phyloP scores from a whole-genome alignment of 2,888 invertebrate species.

The Polydrusus tereticollis region DNA sequence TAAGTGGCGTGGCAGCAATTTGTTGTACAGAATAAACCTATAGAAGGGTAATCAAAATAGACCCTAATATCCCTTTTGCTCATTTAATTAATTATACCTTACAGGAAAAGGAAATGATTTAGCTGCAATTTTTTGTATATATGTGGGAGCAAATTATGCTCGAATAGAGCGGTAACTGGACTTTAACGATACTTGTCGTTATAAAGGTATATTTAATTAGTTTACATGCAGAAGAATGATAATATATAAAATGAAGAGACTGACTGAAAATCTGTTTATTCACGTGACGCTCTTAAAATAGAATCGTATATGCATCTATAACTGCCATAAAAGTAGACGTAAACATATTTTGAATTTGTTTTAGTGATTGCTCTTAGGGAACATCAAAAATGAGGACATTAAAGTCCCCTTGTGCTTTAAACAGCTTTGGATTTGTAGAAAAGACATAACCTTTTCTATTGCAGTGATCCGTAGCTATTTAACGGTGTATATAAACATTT shows the following conservation, averaged over 20 bases:
- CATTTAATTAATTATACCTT: slow-evolving; percentile 8
- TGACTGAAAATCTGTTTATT: slow-evolving; percentile 37
- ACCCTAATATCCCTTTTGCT: slow-evolving; percentile 1
- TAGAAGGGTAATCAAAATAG: background rate
- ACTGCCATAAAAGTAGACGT: slow-evolving; percentile 44
- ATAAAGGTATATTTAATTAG: slow-evolving; percentile 2
- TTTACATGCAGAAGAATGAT: slow-evolving; percentile 26
- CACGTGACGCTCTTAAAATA: slow-evolving; percentile 41
- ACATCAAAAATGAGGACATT: slow-evolving; percentile 43
- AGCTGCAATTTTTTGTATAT: slow-evolving; percentile 54
- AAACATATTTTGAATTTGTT: slow-evolving; percentile 49
- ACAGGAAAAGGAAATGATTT: slow-evolving; percentile 57
- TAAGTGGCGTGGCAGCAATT: background rate
- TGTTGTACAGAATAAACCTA: background rate
- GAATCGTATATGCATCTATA: slow-evolving; percentile 39
- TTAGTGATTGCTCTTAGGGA: slow-evolving; percentile 47
- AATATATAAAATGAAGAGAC: slow-evolving; percentile 14
- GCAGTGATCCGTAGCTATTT: slow-evolving; percentile 40
- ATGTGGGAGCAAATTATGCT: slow-evolving; percentile 53
- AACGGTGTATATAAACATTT: slow-evolving; percentile 48
- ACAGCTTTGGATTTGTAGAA: slow-evolving; percentile 43
- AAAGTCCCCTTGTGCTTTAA: slow-evolving; percentile 35
- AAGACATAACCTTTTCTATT: slow-evolving; percentile 47
- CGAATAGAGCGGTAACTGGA: slow-evolving; percentile 49
- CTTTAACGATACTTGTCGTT: slow-evolving; percentile 11